Percentiles rank a stretch among this genome's conserved stretches.
Conservation (phyloP, 2,888 invertebrate species). For the Dryomyza anilis region DNA sequence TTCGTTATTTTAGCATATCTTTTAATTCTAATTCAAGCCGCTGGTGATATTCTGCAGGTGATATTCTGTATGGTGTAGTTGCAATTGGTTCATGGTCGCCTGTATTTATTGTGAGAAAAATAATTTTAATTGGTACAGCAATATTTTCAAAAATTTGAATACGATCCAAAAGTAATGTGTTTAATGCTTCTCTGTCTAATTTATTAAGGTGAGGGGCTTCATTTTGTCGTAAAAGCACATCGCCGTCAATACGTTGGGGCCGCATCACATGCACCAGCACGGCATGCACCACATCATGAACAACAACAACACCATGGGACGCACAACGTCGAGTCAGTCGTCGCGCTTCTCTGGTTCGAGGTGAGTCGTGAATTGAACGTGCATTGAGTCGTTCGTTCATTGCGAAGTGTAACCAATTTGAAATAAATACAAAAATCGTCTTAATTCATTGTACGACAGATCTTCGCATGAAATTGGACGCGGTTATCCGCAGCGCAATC, state of each 20-base stretch:
- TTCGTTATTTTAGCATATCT: too few species aligned
- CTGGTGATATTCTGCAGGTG: too few species aligned
- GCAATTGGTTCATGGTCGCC: too few species aligned
- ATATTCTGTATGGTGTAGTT: too few species aligned
- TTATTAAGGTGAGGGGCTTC: too few species aligned
- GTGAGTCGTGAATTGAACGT: slow-evolving; percentile 53
- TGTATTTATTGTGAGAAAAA: too few species aligned
- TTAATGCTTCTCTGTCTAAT: too few species aligned
- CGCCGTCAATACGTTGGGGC: slow-evolving; percentile 61
- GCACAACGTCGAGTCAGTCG: slow-evolving; percentile 68
- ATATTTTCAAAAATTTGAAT: too few species aligned
- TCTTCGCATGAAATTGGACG: slow-evolving; percentile 76
- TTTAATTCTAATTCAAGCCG: too few species aligned
- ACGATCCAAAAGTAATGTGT: too few species aligned
- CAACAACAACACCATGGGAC: slow-evolving; percentile 65
- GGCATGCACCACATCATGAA: slow-evolving; percentile 65
- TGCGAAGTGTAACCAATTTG: not conserved
- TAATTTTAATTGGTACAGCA: too few species aligned
- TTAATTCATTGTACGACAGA: slow-evolving; percentile 56
- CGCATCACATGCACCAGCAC: slow-evolving; percentile 66
- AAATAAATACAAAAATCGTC: not conserved
- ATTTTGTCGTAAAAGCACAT: too few species aligned
- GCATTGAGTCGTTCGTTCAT: not conserved
- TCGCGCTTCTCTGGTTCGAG: slow-evolving; percentile 70
- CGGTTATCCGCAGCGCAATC: slow-evolving; percentile 73